These are phyloP conservation scores for Drosophila nasuta DNA, from an alignment of 1,140 invertebrate genomes.

Conservation along the genomic window DNA sequence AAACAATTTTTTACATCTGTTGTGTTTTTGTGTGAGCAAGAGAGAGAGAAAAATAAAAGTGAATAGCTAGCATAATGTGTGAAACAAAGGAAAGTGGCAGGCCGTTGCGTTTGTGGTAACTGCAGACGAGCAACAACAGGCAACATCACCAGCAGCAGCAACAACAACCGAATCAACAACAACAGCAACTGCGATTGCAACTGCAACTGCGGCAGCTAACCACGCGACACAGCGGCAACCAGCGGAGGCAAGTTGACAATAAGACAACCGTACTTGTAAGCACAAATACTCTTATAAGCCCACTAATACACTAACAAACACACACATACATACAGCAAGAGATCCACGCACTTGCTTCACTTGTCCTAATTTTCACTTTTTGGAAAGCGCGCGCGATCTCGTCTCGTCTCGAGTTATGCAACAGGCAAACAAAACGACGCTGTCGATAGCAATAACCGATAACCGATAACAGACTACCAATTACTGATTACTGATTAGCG, in stretches of 20 bases:
- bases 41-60: constrained; percentile 27
- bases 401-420: constrained; percentile 36
- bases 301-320: constrained; percentile 12
- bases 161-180: constrained; percentile 7
- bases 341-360: constrained; percentile 39
- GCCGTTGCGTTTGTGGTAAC: constrained; percentile 63
- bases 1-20: background rate
- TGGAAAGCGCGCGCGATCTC: constrained; percentile 50
- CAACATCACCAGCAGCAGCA: constrained; percentile 32
- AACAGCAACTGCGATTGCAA: constrained; percentile 25
- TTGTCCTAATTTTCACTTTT: constrained; percentile 67
- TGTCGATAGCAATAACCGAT: constrained; percentile 1
- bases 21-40: constrained; percentile 14
- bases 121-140: constrained; percentile 31
- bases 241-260: constrained; percentile 65
- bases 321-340: background rate
- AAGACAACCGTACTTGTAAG: constrained; percentile 24
- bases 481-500: background rate
- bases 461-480: background rate
- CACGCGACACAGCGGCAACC: constrained; percentile 40
- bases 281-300: background rate
- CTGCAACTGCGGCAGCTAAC: constrained; percentile 15
- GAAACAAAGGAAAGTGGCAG: constrained; percentile 77
- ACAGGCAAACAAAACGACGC: constrained; percentile 11
- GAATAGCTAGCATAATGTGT: constrained; percentile 58